These are phyloP conservation scores for Eristalis pertinax DNA, from an alignment of 2,888 invertebrate genomes.

Conservation along the genomic window DNA sequence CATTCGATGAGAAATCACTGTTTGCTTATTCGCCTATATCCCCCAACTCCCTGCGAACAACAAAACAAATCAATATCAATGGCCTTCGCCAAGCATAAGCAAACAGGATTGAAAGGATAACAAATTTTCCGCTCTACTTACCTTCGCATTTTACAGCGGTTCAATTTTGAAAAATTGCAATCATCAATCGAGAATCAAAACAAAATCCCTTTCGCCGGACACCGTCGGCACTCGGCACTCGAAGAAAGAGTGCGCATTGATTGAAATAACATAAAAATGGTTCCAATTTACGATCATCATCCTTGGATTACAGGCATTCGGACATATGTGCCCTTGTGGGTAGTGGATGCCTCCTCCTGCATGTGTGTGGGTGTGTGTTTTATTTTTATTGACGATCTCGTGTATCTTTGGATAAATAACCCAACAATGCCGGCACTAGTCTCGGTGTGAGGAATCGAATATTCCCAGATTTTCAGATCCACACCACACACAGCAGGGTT, in stretches of 20 bases:
- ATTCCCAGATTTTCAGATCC: conserved; percentile 1
- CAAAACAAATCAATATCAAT: neutral
- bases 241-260: conserved; percentile 8
- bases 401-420: conserved; percentile 47
- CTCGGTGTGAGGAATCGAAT: neutral
- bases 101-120: conserved; percentile 16
- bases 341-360: neutral
- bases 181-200: conserved; percentile 39
- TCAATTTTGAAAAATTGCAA: conserved; percentile 36
- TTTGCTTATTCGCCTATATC: neutral
- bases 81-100: neutral
- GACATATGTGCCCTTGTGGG: conserved; percentile 39
- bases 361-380: neutral
- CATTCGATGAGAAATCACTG: neutral
- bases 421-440: neutral
- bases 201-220: conserved; percentile 7
- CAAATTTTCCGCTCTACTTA: conserved; percentile 21
- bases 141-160: conserved; percentile 18
- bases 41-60: neutral
- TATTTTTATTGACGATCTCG: conserved; percentile 37
- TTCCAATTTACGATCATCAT: conserved; percentile 53
- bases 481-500: neutral
- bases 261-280: conserved; percentile 53
- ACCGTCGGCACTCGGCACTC: neutral
- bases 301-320: conserved; percentile 43